phyloP scores from a whole-genome alignment of 1,140 invertebrate species.

The Drosophila ambigua region DNA sequence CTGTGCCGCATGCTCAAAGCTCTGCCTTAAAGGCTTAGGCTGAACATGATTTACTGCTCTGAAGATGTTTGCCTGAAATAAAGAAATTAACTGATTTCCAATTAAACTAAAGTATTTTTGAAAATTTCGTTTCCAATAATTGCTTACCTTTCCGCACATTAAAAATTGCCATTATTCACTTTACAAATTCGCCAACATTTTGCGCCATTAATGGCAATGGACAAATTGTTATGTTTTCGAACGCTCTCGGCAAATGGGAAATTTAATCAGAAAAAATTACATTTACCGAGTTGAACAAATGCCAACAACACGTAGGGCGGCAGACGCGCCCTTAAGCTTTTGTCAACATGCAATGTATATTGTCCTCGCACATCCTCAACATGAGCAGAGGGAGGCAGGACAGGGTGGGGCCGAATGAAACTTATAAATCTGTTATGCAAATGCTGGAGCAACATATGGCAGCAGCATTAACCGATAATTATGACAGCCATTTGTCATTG shows the following conservation, averaged over 20 bases:
- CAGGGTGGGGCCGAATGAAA: not conserved
- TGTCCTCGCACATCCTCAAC: conserved; percentile 4
- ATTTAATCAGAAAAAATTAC: conserved; percentile 30
- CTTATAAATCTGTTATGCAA: conserved; percentile 57
- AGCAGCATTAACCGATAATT: conserved; percentile 76
- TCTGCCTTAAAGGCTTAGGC: too few species aligned
- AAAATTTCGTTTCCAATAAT: conserved; percentile 14
- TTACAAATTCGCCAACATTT: conserved; percentile 42
- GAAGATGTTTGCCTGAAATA: too few species aligned
- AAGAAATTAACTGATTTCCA: too few species aligned
- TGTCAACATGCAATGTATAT: conserved; percentile 41
- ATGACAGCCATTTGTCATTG: conserved; percentile 74
- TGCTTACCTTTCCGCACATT: conserved; percentile 23
- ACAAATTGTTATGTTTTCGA: conserved; percentile 14
- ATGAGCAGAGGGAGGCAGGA: conserved; percentile 1
- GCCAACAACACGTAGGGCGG: conserved; percentile 11
- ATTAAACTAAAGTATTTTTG: not conserved
- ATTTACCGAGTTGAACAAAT: conserved; percentile 34
- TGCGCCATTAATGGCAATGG: conserved; percentile 29
- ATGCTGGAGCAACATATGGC: conserved; percentile 66
- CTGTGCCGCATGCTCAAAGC: too few species aligned
- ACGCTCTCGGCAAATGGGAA: conserved; percentile 8
- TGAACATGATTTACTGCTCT: too few species aligned
- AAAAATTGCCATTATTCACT: conserved; percentile 28
- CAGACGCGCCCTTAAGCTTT: conserved; percentile 37